Conservation (phyloP, 2,888 invertebrate species). For the Nesidiocoris tenuis region DNA sequence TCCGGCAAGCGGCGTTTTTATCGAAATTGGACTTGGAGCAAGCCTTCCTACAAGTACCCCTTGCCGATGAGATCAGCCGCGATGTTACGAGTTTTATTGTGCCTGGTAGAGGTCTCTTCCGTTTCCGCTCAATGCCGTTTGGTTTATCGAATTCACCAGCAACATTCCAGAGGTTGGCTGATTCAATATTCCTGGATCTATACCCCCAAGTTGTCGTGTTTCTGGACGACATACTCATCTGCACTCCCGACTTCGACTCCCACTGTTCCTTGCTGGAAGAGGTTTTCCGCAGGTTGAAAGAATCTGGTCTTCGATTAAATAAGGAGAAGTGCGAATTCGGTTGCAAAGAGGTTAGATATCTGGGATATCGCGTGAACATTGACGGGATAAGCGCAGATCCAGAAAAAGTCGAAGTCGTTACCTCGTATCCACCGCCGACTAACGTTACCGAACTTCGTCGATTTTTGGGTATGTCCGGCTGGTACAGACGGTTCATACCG, state of each 20-base stretch:
- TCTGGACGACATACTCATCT: slow-evolving; percentile 40
- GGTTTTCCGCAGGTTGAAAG: slow-evolving; percentile 11
- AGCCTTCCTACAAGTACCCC: slow-evolving; percentile 28
- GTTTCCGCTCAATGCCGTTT: slow-evolving; percentile 52
- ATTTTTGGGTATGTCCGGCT: slow-evolving; percentile 42
- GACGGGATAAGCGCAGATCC: slow-evolving; percentile 37
- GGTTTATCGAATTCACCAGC: slow-evolving; percentile 49
- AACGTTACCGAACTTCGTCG: slow-evolving; percentile 21
- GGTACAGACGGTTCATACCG: slow-evolving; percentile 50
- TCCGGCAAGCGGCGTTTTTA: neutral
- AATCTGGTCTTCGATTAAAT: slow-evolving; percentile 31
- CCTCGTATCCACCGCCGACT: slow-evolving; percentile 18
- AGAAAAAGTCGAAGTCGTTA: slow-evolving; percentile 13
- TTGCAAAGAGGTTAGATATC: slow-evolving; percentile 31
- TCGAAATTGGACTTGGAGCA: slow-evolving; percentile 31
- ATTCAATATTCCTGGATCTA: slow-evolving; percentile 41
- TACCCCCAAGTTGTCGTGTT: slow-evolving; percentile 19
- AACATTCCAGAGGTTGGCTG: slow-evolving; percentile 51
- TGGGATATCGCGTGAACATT: slow-evolving; percentile 27
- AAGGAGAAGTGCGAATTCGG: slow-evolving; percentile 35
- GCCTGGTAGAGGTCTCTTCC: slow-evolving; percentile 51
- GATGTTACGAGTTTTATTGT: slow-evolving; percentile 53
- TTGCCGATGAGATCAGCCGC: slow-evolving; percentile 41
- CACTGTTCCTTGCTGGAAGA: slow-evolving; percentile 5
- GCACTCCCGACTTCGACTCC: slow-evolving; percentile 17